Conservation (phyloP, 2,797 vertebrate genomes). For the Karalla daura region DNA sequence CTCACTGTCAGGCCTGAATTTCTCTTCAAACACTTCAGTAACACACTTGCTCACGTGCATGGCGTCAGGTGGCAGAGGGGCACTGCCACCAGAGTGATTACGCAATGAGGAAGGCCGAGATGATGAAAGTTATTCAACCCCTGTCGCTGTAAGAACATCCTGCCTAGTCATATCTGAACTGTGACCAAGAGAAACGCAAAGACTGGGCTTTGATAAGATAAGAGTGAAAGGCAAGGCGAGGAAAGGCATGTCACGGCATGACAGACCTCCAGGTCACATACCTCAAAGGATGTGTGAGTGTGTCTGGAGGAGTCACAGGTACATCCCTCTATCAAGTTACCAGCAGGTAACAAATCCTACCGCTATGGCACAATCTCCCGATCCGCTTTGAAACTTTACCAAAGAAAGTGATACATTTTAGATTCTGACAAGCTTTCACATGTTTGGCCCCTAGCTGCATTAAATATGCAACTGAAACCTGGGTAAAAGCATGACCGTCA, state of each 20-base stretch:
- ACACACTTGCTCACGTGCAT: background rate
- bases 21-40: background rate
- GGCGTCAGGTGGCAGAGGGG: no score
- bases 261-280: slow-evolving; percentile 31
- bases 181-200: background rate
- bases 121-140: background rate
- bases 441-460: background rate
- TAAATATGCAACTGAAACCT: background rate
- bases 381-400: no score
- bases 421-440: slow-evolving; percentile 7
- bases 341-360: background rate
- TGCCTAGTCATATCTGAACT: slow-evolving; percentile 5
- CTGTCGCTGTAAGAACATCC: background rate
- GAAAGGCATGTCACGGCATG: slow-evolving; percentile 61
- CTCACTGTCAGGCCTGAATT: background rate
- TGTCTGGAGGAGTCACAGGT: background rate
- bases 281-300: slow-evolving; percentile 1
- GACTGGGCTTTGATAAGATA: slow-evolving; percentile 8
- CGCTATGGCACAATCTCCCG: background rate
- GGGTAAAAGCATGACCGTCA: background rate
- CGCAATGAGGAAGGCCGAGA: slow-evolving; percentile 3
- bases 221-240: slow-evolving; percentile 40
- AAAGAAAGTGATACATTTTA: background rate
- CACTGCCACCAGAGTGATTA: no score
- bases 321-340: no score